phyloP scores from a whole-genome alignment of 2,797 vertebrate species.

The Alosa sapidissima region DNA sequence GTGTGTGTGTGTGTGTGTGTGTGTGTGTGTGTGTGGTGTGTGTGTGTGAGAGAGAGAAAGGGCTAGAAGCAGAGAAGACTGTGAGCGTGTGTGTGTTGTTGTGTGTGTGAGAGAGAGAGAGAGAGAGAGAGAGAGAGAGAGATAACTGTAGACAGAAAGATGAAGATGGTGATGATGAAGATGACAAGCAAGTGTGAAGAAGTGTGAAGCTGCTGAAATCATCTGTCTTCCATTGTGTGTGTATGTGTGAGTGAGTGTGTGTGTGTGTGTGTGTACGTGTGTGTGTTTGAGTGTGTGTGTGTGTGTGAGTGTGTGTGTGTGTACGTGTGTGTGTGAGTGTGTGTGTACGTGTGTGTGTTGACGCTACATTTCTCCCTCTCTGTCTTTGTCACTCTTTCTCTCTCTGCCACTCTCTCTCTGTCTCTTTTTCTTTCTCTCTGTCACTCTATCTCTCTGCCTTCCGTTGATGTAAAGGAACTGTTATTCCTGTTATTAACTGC shows the following conservation, averaged over 20 bases:
- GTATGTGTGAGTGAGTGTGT: neutral
- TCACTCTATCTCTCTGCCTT: neutral
- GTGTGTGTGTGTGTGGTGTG: too few relatives aligned
- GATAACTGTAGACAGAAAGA: neutral
- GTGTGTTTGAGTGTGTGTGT: neutral
- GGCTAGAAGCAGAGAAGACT: too few relatives aligned
- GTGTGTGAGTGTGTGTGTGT: neutral
- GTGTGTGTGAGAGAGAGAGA: too few relatives aligned
- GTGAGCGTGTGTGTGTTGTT: too few relatives aligned
- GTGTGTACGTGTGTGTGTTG: neutral
- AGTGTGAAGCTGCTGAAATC: too few relatives aligned
- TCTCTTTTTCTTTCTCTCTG: neutral
- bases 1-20: too few relatives aligned
- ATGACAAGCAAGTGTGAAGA: too few relatives aligned
- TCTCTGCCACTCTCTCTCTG: neutral
- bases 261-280: neutral
- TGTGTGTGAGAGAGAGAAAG: too few relatives aligned
- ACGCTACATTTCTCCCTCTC: neutral
- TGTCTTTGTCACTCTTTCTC: too few relatives aligned
- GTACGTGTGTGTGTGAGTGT: neutral
- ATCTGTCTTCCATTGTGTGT: neutral
- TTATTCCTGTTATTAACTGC: too few relatives aligned
- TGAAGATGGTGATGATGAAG: too few relatives aligned
- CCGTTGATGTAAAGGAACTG: neutral
- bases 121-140: too few relatives aligned